These are phyloP conservation scores for Acanthurus tractus DNA, from an alignment of 2,797 vertebrate species.

Conservation along the genomic window DNA sequence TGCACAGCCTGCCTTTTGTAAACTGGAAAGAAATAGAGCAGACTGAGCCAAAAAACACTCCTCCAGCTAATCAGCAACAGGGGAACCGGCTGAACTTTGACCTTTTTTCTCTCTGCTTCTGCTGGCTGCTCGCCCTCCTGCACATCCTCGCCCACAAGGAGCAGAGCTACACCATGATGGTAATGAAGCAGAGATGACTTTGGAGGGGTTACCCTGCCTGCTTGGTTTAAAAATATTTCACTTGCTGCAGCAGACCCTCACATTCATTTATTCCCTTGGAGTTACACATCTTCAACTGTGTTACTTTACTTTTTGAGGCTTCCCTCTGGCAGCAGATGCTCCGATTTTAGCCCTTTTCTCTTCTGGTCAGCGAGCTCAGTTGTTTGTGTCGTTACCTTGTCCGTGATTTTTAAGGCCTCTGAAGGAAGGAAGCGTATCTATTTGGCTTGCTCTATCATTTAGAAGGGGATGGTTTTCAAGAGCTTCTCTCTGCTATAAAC, in stretches of 20 bases:
- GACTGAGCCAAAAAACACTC: not conserved
- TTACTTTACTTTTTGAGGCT: not conserved
- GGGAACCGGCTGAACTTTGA: not conserved
- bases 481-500: not conserved
- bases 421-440: not conserved
- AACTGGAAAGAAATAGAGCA: too few relatives aligned
- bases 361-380: too few relatives aligned
- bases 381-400: too few relatives aligned
- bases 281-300: not conserved
- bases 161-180: not conserved
- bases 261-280: not conserved
- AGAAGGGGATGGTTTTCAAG: not conserved
- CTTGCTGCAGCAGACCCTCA: not conserved
- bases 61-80: conserved; percentile 4
- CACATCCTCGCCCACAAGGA: not conserved
- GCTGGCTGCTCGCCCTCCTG: not conserved
- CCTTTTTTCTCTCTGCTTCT: not conserved
- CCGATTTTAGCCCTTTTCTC: too few relatives aligned
- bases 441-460: not conserved
- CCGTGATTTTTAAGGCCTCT: too few relatives aligned
- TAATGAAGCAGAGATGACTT: not conserved
- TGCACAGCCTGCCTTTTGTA: too few relatives aligned
- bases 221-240: not conserved
- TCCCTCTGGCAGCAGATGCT: too few relatives aligned
- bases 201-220: not conserved